These are phyloP conservation scores for Anhinga rufa DNA, from an alignment of 2,113 vertebrate genomes.

Conservation along the genomic window DNA sequence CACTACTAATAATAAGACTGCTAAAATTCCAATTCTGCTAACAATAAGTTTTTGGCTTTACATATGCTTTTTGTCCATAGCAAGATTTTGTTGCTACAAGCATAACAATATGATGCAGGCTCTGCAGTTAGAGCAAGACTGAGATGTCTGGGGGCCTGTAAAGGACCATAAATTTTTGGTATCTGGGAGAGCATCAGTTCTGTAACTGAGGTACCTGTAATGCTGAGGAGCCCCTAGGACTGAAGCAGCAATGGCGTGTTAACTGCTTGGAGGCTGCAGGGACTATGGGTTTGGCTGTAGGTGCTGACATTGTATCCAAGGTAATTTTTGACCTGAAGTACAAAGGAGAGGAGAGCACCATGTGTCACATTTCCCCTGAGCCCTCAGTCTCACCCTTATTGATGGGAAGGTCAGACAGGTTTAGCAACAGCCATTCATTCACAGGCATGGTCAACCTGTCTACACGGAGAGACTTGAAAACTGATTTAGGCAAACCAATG, in stretches of 20 bases:
- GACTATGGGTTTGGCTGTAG: neutral
- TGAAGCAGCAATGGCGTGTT: neutral
- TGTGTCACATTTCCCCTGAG: neutral
- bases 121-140: neutral
- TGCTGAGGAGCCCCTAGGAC: neutral
- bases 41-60: neutral
- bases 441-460: neutral
- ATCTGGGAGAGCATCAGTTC: neutral
- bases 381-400: neutral
- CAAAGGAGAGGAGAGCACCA: neutral
- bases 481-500: neutral
- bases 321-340: neutral
- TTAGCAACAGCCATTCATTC: neutral
- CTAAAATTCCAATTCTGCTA: neutral
- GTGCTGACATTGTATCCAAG: neutral
- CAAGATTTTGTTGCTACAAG: neutral
- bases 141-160: too few species aligned
- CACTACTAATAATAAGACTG: too few species aligned
- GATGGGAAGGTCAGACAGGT: slow-evolving; percentile 21
- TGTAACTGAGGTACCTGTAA: neutral
- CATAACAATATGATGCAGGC: neutral
- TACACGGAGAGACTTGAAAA: neutral
- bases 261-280: neutral
- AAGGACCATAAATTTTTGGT: neutral
- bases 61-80: neutral